Conservation (phyloP, 2,797 vertebrate species). For the Chaenodraco wilsoni region DNA sequence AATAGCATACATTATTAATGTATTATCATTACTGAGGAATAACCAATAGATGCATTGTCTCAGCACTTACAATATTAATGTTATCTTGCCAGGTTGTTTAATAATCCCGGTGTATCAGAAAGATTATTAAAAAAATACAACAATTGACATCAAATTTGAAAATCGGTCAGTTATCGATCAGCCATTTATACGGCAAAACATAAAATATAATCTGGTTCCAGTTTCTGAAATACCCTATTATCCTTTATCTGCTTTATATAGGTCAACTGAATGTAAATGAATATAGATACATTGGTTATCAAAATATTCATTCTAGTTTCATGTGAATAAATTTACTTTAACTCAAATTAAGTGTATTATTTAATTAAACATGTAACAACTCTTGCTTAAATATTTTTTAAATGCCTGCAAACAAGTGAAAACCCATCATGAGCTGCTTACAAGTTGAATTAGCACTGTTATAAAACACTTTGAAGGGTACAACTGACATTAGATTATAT, state of each 20-base stretch:
- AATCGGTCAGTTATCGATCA: background rate
- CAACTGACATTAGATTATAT: background rate
- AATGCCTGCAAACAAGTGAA: background rate
- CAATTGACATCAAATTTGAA: background rate
- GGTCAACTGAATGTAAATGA: background rate
- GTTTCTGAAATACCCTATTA: background rate
- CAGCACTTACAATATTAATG: background rate
- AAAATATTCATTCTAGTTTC: background rate
- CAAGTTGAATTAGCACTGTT: background rate
- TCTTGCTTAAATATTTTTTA: background rate
- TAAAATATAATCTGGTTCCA: background rate
- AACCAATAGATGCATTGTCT: background rate
- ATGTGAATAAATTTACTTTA: background rate
- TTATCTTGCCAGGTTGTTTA: background rate
- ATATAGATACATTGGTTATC: background rate
- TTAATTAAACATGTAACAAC: background rate
- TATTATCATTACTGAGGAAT: background rate
- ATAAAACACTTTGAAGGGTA: background rate
- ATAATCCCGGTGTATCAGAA: background rate
- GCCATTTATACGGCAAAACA: background rate
- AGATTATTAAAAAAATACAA: background rate
- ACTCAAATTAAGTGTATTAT: background rate
- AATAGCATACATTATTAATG: background rate
- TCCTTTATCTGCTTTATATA: constrained; percentile 1
- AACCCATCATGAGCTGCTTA: background rate